A percentile compares a stretch with the other conserved stretches of the same genome.
phyloP scores from a whole-genome alignment of 2,888 invertebrate genomes.

The Drosophila rellima region DNA sequence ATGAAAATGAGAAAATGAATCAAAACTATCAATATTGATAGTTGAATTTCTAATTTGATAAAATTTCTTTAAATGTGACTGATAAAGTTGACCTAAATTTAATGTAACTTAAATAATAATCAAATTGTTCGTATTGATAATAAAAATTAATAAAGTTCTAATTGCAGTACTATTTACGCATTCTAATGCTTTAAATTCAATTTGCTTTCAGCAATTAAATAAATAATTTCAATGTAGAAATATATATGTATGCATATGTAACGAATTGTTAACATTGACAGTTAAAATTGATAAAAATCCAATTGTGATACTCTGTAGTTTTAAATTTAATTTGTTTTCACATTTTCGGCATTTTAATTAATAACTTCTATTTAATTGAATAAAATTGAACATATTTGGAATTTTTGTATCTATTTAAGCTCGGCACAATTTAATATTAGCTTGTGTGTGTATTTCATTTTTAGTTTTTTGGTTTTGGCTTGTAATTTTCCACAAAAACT shows the following conservation, averaged over 20 bases:
- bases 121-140: not conserved
- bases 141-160: not conserved
- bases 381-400: constrained; percentile 1
- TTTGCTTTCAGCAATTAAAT: not conserved
- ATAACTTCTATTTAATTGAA: not conserved
- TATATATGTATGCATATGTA: no score
- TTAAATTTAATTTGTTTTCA: not conserved
- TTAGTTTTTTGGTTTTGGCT: not conserved
- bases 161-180: not conserved
- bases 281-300: not conserved
- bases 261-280: not conserved
- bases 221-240: constrained; percentile 2
- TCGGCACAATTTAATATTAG: constrained; percentile 1
- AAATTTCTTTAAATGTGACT: no score
- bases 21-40: no score
- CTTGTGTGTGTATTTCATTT: not conserved
- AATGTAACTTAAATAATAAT: no score
- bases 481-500: constrained; percentile 11
- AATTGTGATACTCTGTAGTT: not conserved
- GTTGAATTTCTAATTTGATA: no score
- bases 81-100: no score
- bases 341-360: not conserved
- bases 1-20: no score
- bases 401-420: not conserved
- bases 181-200: not conserved